Base-by-base conservation (phyloP, 2,888 invertebrate genomes). In the Malacosoma neustria region DNA sequence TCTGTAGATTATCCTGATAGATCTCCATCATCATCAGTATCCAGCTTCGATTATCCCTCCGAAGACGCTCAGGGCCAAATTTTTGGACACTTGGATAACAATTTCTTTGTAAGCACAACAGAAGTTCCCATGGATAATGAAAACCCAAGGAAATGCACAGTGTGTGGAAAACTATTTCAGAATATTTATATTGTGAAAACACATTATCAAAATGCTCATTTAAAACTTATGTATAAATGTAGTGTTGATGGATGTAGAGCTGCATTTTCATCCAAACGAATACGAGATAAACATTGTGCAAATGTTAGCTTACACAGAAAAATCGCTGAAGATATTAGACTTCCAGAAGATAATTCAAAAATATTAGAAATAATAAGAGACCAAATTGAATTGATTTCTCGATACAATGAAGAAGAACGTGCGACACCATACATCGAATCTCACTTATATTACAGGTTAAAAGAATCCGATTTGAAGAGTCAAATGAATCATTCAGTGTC, bases 201-300 rank as follows among this genome's bases (percentile, higher is more conserved):
- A 1, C 98, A 98, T 71, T 98, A 96, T 72, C 97, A 97, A 85
- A 97, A 95, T 72, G 94, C 96, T 6, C 98, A 98, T 76, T 89
- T 98, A 36, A 98, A 98, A 77, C 81, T 97, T 42, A 95, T 97
- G 93, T 97, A 97, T 77, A 95, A 94, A 66, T 98, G 98, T 80
- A 95, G 93, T 59, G 93, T 96, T 14, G 97, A 97, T 49, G 97
- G 97, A 1, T 98, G 98, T 71, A 94, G 94, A 75, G 97, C 97
- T 0, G 94, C 96, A 0, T 98, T 98, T 70, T 94, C 96, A 3
- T 97, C 97, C 0, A 97, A 96, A 67, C 87, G 96, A 39, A 95
- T 94, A 59, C 91, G 97, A 54, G 98, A 98, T 61, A 89, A 96
- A 1, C 98, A 98, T 73, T 95, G 95, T 63, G 91, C 96, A 11